A percentile compares a stretch with the other conserved stretches of the same genome.
Evolutionary conservation across 2,888 invertebrate genomes (phyloP).

Genomic region (Agonopterix arenella): DNA sequence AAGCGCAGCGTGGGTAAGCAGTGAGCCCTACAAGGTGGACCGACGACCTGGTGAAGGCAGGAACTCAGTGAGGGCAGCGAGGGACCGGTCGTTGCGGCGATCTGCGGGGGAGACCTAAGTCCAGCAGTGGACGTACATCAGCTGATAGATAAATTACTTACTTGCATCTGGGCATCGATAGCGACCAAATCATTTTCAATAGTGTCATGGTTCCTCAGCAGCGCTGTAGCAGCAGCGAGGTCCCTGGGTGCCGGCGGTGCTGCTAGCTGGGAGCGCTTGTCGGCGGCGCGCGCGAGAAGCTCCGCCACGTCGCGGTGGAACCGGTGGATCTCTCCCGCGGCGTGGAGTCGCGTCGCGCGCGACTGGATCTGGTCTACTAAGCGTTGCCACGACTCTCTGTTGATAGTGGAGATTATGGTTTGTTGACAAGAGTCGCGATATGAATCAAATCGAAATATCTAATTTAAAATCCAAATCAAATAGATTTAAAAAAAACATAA

Average conservation of each 20-base stretch:
- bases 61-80: no score
- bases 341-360: constrained; percentile 90
- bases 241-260: constrained; percentile 84
- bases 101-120: no score
- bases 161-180: constrained; percentile 92
- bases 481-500: no score
- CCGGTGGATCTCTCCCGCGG: constrained; percentile 97
- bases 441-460: no score
- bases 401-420: background rate
- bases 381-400: constrained; percentile 88
- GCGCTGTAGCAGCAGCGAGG: constrained; percentile 88
- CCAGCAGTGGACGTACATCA: no score
- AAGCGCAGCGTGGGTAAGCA: no score
- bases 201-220: constrained; percentile 92
- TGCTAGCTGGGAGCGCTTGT: constrained; percentile 91
- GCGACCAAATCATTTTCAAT: constrained; percentile 92
- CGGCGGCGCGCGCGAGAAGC: constrained; percentile 89
- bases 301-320: constrained; percentile 98
- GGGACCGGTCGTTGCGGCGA: no score
- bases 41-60: no score
- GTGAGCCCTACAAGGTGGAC: no score
- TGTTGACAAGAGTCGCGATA: background rate
- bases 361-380: constrained; percentile 91
- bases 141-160: constrained; percentile 12
- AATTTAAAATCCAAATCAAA: no score